Evolutionary conservation across 2,797 vertebrate species (phyloP).

Genomic region (Novumbra hubbsi): DNA sequence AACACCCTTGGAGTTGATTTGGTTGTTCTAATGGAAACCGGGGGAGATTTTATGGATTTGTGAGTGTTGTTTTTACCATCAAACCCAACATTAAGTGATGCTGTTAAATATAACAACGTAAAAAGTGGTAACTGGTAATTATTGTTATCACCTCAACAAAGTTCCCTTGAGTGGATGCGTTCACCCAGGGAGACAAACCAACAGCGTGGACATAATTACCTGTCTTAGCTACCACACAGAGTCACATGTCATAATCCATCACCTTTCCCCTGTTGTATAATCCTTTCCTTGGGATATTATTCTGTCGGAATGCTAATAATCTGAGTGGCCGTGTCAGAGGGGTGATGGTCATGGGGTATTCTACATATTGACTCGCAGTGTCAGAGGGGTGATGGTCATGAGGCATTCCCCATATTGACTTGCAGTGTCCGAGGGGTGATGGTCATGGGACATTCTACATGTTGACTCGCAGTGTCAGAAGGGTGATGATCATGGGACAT

Average conservation of each 20-base stretch:
- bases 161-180: background rate
- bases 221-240: background rate
- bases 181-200: background rate
- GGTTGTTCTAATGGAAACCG: too few species aligned
- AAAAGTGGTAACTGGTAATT: background rate
- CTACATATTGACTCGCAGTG: background rate
- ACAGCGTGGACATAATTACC: background rate
- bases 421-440: background rate
- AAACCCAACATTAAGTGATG: too few species aligned
- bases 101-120: background rate
- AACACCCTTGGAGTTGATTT: too few species aligned
- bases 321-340: background rate
- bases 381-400: background rate
- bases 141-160: background rate
- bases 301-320: background rate
- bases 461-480: background rate
- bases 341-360: background rate
- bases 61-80: too few species aligned
- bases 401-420: background rate
- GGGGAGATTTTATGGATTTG: too few species aligned
- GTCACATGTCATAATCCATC: background rate
- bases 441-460: background rate
- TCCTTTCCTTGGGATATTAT: background rate
- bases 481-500: background rate
- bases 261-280: background rate